A percentile compares a stretch with the other conserved stretches of the same genome.
Evolutionary conservation across 2,888 invertebrate species (phyloP).

Genomic region (Neuroscelio doddi): DNA sequence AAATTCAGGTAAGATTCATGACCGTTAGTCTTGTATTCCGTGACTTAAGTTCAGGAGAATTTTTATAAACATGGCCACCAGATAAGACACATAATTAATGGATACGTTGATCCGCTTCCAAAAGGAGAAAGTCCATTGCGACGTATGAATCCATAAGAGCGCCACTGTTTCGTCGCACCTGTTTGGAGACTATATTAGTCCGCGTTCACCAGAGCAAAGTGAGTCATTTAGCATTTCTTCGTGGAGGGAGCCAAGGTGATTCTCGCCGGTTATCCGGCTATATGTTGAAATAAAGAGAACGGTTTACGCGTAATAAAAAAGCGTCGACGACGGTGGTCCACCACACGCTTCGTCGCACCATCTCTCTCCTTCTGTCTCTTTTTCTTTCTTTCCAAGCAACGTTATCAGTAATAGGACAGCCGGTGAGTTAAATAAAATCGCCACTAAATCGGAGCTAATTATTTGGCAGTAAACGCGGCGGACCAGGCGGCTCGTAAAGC

Average conservation of each 20-base stretch:
- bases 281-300: constrained; percentile 63
- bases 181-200: constrained; percentile 31
- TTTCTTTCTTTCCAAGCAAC: constrained; percentile 21
- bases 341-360: constrained; percentile 26
- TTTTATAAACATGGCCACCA: not conserved
- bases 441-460: constrained; percentile 70
- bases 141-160: constrained; percentile 5
- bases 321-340: constrained; percentile 50
- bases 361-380: constrained; percentile 25
- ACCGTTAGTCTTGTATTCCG: not conserved
- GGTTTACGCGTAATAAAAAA: constrained; percentile 68
- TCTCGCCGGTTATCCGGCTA: constrained; percentile 18
- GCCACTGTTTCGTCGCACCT: constrained; percentile 42
- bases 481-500: constrained; percentile 60
- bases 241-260: constrained; percentile 34
- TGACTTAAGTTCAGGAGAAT: constrained; percentile 2
- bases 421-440: constrained; percentile 58
- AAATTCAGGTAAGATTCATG: not conserved
- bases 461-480: constrained; percentile 65
- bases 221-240: constrained; percentile 46
- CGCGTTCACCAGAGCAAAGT: constrained; percentile 26
- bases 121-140: constrained; percentile 36
- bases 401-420: constrained; percentile 53
- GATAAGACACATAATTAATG: constrained; percentile 22
- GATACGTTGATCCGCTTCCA: constrained; percentile 17